phyloP scores from a whole-genome alignment of 1,140 invertebrate species.

The Babylonia areolata region DNA sequence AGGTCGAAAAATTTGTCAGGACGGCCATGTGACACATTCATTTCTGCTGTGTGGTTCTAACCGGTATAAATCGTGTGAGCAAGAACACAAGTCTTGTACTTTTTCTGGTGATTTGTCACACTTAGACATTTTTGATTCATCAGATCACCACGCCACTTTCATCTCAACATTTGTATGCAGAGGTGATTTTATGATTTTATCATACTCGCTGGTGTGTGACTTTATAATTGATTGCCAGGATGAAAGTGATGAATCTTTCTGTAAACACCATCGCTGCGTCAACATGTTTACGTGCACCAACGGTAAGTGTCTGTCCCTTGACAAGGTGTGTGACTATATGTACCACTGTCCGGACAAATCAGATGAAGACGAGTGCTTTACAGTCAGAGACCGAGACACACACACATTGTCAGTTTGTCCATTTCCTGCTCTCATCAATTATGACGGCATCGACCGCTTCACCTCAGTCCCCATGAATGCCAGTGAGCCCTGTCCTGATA shows the following conservation, averaged over 20 bases:
- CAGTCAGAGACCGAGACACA: no score
- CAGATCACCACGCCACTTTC: no score
- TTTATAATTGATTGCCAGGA: neutral
- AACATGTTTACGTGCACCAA: neutral
- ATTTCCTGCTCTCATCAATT: neutral
- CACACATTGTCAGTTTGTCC: no score
- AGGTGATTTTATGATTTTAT: neutral
- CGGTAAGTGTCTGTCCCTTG: neutral
- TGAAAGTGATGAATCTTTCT: neutral
- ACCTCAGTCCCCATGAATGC: no score
- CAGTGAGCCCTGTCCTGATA: no score
- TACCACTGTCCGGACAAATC: neutral
- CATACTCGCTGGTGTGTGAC: constrained; percentile 20
- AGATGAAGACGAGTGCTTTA: neutral
- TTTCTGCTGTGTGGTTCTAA: neutral
- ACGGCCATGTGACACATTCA: neutral
- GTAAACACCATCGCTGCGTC: neutral
- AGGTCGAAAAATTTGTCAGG: no score
- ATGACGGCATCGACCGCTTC: neutral
- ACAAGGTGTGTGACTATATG: neutral
- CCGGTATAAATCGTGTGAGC: no score
- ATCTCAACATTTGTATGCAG: neutral
- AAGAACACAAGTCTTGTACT: no score
- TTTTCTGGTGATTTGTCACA: no score
- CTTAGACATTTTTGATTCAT: no score